Evolutionary conservation across 2,797 vertebrate species (phyloP), one percentile per base, ranked within the genome.

Genomic region (Coranthus polyacanthus): DNA sequence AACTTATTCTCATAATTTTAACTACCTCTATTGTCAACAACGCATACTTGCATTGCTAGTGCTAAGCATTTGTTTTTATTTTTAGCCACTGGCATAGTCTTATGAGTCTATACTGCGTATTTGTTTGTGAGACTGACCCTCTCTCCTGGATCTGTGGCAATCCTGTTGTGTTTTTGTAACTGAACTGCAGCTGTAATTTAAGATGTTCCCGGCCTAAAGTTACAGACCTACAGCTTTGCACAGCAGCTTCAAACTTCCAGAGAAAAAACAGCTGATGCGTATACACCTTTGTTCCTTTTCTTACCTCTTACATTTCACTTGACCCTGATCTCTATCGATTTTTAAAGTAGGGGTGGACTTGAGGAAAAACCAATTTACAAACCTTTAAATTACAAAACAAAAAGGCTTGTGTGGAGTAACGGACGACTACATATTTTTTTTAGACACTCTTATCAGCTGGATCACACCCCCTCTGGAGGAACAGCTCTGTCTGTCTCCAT

Each of bases 121-220:
- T 34, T 45, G 1, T 50, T 20, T 37, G 44, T 53, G n/a, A 29
- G 43, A 22, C 51, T 53, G 16, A 58, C 60, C 45, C 42, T 55
- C 2, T 44, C 21, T 39, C 37, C 43, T 39, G 16, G 34, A 46
- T 51, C 49, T 39, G 45, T 37, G 49, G 15, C 20, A 55, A 5
- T 24, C 37, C 53, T 50, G 58, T 51, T 60, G 56, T 71, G 49
- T 81, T 66, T 80, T 64, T 51, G 54, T 75, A 73, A 72, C 76
- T 36, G 39, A 74, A 59, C 61, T 65, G 78, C 41, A 47, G 64
- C 69, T 81, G 75, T 85, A 87, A 83, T 82, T 61, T 44, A 68
- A 87, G 80, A 20, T 58, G 68, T 34, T 44, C 45, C 52, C 8
- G 61, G 52, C 22, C 52, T 65, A 38, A 46, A 56, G 62, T 75